Evolutionary conservation across 2,113 vertebrate species (phyloP), one percentile per base, ranked within the genome.

Genomic region (Brienomyrus brachyistius): DNA sequence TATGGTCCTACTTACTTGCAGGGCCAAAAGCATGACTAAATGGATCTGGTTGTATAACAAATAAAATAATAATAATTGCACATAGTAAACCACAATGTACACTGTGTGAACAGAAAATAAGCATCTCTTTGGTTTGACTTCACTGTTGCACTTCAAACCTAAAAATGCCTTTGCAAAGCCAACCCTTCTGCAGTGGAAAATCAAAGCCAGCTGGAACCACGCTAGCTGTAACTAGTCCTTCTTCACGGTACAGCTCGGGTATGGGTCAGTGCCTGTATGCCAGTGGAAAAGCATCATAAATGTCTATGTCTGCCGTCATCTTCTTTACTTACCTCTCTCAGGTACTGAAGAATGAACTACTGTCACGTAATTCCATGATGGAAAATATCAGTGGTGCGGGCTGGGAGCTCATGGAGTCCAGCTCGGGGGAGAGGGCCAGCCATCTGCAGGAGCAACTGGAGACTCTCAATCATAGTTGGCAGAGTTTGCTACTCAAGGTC

Each of bases 281-380:
- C 54, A 21, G 19, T 56, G 54, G 54, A 56, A 56, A 43, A 40
- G 74, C 35, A 21, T 35, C 31, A 80, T 9, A 43, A 43, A 21
- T 80, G 19, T 45, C 40, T 83, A 5, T 23, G 48, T 83, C 43
- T 9, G 15, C 15, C 27, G 3, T 87, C 10, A 56, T 40, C 17
- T 13, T 70, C 31, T 56, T 15, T 51, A 56, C 40, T 62, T 88
- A 56, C 9, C 8, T 40, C 54, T 45, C 88, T 27, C 89, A 99
- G 98, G 98, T 99, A 91, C 93, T 99, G 90, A 97, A 98, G 92
- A 99, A 99, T 0, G 98, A 99, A 0, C 98, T 99, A 66, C 95
- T 99, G 77, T 98, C 98, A 91, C 98, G 99, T 94, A 97, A 97
- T 89, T 94, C 98, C 0, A 99, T 98, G 0, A 98, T 99, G 93